These are phyloP conservation scores for Stichodactyla helianthus DNA, from an alignment of 64 coral and sea anemone species.

Conservation along the genomic window DNA sequence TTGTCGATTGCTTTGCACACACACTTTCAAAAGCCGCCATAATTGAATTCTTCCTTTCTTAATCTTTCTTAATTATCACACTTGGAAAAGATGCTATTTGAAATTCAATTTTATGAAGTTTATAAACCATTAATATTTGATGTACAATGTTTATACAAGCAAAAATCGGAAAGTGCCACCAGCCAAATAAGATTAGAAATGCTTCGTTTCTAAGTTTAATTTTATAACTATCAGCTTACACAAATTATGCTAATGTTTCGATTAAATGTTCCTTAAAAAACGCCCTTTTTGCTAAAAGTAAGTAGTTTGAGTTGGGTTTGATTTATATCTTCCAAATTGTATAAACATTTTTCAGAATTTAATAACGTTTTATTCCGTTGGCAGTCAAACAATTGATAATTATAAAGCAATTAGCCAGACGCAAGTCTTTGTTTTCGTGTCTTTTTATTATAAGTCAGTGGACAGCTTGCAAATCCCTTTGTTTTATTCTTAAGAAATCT, in stretches of 20 bases:
- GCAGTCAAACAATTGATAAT: neutral
- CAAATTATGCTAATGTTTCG: neutral
- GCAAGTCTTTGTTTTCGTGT: neutral
- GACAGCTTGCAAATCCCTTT: no score
- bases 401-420: neutral
- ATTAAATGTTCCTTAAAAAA: no score
- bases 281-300: no score
- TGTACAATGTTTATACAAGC: neutral
- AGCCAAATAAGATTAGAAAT: neutral
- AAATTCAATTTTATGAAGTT: neutral
- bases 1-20: neutral
- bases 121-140: conserved; percentile 11
- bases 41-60: neutral
- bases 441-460: neutral
- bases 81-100: neutral
- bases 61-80: conserved; percentile 1
- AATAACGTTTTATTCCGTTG: neutral
- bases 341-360: neutral
- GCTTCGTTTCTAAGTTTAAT: neutral
- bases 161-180: neutral
- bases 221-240: neutral
- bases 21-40: neutral
- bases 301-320: no score
- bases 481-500: no score
- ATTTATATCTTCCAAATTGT: neutral